Evolutionary conservation across 2,797 vertebrate genomes (phyloP).

Genomic region (Pseudochromis fuscus): DNA sequence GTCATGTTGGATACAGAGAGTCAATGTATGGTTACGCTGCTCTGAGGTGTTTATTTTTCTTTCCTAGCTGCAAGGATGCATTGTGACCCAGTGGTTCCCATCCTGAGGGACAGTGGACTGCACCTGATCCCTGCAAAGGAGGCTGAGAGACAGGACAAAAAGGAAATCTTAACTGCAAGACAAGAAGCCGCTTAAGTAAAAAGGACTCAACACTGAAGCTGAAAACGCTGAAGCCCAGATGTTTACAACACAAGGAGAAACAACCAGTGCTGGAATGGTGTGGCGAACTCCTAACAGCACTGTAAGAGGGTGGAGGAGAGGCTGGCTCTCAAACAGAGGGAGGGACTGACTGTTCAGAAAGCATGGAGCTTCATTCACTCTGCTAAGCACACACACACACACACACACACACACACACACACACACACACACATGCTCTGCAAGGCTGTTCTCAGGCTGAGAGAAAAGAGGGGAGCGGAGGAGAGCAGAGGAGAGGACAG

Average conservation of each 20-base stretch:
- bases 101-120: slow-evolving; percentile 33
- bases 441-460: slow-evolving; percentile 70
- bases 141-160: slow-evolving; percentile 20
- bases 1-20: background rate
- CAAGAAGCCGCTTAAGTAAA: background rate
- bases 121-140: slow-evolving; percentile 62
- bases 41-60: slow-evolving; percentile 24
- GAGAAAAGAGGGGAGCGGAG: slow-evolving; percentile 63
- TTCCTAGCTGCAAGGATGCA: slow-evolving; percentile 21
- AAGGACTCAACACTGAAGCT: background rate
- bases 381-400: slow-evolving; percentile 66
- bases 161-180: slow-evolving; percentile 4
- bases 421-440: slow-evolving; percentile 48
- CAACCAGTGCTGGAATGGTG: slow-evolving; percentile 42
- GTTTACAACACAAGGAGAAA: slow-evolving; percentile 36
- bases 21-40: slow-evolving; percentile 2
- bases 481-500: slow-evolving; percentile 61
- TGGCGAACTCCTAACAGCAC: slow-evolving; percentile 54
- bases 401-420: slow-evolving; percentile 51
- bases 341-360: slow-evolving; percentile 70
- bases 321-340: slow-evolving; percentile 72
- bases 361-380: slow-evolving; percentile 81
- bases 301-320: slow-evolving; percentile 76
- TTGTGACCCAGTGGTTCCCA: slow-evolving; percentile 20
- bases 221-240: slow-evolving; percentile 23